phyloP scores from a whole-genome alignment of 2,888 invertebrate genomes.

The Cataglyphis altisquamis region DNA sequence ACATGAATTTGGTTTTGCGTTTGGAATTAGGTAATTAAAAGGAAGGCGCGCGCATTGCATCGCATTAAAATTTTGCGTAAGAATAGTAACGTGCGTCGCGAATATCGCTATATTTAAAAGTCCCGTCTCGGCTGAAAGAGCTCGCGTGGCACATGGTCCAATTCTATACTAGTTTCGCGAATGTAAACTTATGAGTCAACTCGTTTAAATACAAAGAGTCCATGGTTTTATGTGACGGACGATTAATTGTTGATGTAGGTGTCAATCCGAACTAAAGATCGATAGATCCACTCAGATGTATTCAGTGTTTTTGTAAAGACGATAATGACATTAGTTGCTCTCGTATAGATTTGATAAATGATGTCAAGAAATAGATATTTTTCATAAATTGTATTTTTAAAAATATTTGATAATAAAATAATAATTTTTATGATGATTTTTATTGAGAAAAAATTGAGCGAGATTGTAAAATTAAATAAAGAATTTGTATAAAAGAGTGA shows the following conservation, averaged over 20 bases:
- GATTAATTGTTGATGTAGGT: not conserved
- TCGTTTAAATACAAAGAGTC: constrained; percentile 9
- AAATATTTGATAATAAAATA: not conserved
- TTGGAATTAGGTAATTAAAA: constrained; percentile 39
- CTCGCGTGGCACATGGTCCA: constrained; percentile 31
- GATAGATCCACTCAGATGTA: not conserved
- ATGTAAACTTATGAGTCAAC: constrained; percentile 12
- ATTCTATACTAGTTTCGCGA: constrained; percentile 31
- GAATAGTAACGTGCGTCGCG: constrained; percentile 34
- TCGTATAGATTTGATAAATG: not conserved
- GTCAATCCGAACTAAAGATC: constrained; percentile 1
- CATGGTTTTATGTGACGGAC: not conserved
- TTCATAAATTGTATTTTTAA: not conserved
- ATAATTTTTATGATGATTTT: not conserved
- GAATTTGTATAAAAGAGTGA: not conserved
- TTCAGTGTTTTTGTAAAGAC: not conserved
- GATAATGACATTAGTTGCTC: not conserved
- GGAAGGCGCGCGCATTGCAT: not conserved
- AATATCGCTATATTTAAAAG: constrained; percentile 48
- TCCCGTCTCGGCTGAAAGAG: constrained; percentile 43
- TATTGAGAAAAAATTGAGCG: not conserved
- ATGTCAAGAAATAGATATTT: not conserved
- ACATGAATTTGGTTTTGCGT: not conserved
- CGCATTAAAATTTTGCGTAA: constrained; percentile 47
- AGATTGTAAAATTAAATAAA: not conserved